Conservation (phyloP, 2,888 invertebrate species). For the Mythimna vitellina region DNA sequence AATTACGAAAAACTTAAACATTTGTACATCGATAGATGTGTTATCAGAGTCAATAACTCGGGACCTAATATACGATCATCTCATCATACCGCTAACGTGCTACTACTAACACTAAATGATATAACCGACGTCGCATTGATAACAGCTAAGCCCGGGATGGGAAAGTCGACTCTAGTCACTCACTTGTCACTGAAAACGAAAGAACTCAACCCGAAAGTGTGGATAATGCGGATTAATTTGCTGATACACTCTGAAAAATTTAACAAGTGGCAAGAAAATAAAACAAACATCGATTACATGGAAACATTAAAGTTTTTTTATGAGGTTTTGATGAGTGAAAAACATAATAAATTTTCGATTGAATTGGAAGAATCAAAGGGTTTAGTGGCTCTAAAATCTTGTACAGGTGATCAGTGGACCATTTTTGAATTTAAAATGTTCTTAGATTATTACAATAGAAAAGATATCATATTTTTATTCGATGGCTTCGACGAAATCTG, state of each 20-base stretch:
- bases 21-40: constrained; percentile 29
- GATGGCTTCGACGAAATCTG: constrained; percentile 64
- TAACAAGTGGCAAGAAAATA: constrained; percentile 31
- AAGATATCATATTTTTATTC: constrained; percentile 51
- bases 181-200: constrained; percentile 56
- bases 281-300: constrained; percentile 19
- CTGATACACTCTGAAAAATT: constrained; percentile 35
- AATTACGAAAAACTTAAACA: constrained; percentile 39
- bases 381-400: constrained; percentile 11
- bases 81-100: neutral
- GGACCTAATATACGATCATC: neutral
- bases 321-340: constrained; percentile 9
- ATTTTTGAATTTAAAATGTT: constrained; percentile 45
- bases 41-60: neutral
- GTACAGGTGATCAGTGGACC: constrained; percentile 12
- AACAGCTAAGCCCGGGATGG: constrained; percentile 60
- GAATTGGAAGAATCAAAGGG: constrained; percentile 4
- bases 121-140: constrained; percentile 28
- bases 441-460: constrained; percentile 43
- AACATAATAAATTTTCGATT: neutral
- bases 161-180: constrained; percentile 59
- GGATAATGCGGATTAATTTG: constrained; percentile 54
- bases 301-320: constrained; percentile 34
- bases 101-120: constrained; percentile 39
- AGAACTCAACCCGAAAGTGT: constrained; percentile 31